A percentile compares a stretch with the other conserved stretches of the same genome.
Conservation (phyloP, 1,140 invertebrate genomes). For the Apolygus lucorum region DNA sequence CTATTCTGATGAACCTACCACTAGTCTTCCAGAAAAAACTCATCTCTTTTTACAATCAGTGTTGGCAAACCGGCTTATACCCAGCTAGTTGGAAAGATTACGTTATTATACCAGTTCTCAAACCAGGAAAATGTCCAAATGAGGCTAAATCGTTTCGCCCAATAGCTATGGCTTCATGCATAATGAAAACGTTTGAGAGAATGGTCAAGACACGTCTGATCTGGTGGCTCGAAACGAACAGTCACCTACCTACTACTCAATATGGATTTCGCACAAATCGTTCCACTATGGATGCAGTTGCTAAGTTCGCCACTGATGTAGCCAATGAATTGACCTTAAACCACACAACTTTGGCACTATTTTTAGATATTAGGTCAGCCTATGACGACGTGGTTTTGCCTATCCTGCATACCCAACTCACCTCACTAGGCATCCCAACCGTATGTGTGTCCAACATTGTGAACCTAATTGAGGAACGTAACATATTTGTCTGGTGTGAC, state of each 20-base stretch:
- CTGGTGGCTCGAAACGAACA: too few relatives aligned
- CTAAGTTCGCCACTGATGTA: background rate
- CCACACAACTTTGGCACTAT: background rate
- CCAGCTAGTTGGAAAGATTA: background rate
- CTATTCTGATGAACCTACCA: background rate
- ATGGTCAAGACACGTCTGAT: too few relatives aligned
- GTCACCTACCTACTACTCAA: background rate
- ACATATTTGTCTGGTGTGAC: background rate
- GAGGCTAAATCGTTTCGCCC: background rate
- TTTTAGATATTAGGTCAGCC: background rate
- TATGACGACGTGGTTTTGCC: background rate
- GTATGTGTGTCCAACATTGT: background rate
- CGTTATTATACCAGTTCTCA: background rate
- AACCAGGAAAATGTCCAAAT: background rate
- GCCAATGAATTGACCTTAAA: background rate
- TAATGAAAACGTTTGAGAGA: too few relatives aligned
- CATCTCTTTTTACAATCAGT: background rate
- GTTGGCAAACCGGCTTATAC: background rate
- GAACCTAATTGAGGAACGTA: background rate
- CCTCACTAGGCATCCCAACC: background rate
- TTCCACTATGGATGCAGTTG: background rate
- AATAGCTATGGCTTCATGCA: slow-evolving; percentile 4
- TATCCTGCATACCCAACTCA: background rate
- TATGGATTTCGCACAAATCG: background rate
- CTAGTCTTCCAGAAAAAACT: background rate